Evolutionary conservation across 2,888 invertebrate species (phyloP), one percentile per base, ranked within the genome.

Genomic region (Drosophila mettleri): DNA sequence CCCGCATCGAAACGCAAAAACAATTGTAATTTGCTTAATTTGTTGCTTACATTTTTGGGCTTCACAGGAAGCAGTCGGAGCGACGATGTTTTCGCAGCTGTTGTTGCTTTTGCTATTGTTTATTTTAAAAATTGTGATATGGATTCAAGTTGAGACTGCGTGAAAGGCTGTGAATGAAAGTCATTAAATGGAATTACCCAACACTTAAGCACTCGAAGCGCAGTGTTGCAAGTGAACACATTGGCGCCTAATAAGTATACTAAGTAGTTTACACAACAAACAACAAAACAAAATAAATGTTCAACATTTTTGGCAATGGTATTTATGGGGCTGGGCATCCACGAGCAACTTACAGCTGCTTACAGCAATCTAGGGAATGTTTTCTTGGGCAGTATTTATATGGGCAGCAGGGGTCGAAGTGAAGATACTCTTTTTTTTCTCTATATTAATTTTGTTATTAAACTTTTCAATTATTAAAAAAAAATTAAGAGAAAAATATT

Each of bases 311-410:
- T 54, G 43, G 59, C 86, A 79, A 80, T 67, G 69, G 49, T 69
- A 65, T 33, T 54, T 43, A 54, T 33, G 41, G 24, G 27, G n/a
- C 27, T 45, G 27, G 24, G 18, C 33, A 41, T 24, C 69, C 67
- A 52, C 22, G 57, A 72, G 69, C 70, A 67, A 62, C 46, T 68
- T 64, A 55, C 74, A 80, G 63, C 78, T 86, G 74, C 46, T 86
- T 74, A 62, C 53, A 71, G 39, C 41, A 38, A 45, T 62, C 41
- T 52, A 53, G 58, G 55, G 61, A 68, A 78, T 65, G n/a, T 61
- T 78, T 41, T 3, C 14, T 6, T 1, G 22, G 20, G 2, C 8
- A 8, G 4, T 10, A 6, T 43, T 9, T n/a, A n/a, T n/a, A n/a
- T n/a, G n/a, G 9, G 16, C 9, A 27, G 24, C 0, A 22, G 7